phyloP scores from a whole-genome alignment of 2,888 invertebrate species.

The Metallyticus violacea region DNA sequence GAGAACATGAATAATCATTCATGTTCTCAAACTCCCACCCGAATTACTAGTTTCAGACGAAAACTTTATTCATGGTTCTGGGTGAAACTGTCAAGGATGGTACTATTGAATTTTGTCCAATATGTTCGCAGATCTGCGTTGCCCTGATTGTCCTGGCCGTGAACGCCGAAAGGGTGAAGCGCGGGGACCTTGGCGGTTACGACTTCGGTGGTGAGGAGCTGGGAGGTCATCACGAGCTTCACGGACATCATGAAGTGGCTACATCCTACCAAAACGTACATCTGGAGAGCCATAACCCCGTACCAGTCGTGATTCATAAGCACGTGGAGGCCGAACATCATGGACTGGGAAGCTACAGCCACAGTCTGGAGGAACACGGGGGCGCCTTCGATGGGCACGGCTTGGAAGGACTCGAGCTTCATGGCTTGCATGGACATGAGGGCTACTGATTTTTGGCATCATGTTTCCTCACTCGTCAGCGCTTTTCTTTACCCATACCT shows the following conservation, averaged over 20 bases:
- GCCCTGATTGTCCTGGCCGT: background rate
- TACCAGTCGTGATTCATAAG: conserved; percentile 34
- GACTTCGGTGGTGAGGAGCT: background rate
- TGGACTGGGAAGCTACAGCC: conserved; percentile 3
- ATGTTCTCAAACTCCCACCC: no score
- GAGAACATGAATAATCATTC: no score
- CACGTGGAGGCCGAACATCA: conserved; percentile 35
- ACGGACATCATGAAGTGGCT: conserved; percentile 34
- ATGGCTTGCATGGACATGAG: conserved; percentile 10
- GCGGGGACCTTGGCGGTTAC: background rate
- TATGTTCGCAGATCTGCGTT: background rate
- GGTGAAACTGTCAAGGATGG: no score
- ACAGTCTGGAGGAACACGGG: background rate
- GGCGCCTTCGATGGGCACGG: conserved; percentile 6
- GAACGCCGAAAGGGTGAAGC: background rate
- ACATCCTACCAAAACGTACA: conserved; percentile 44
- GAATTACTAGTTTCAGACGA: no score
- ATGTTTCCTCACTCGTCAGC: background rate
- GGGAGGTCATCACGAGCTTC: background rate
- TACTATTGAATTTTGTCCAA: no score
- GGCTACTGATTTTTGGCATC: background rate
- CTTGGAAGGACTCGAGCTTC: background rate
- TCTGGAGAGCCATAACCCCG: conserved; percentile 39
- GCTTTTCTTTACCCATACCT: background rate
- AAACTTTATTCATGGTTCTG: no score